Evolutionary conservation across 2,797 vertebrate species (phyloP), one percentile per base, ranked within the genome.

Genomic region (Bradypodion ventrale): DNA sequence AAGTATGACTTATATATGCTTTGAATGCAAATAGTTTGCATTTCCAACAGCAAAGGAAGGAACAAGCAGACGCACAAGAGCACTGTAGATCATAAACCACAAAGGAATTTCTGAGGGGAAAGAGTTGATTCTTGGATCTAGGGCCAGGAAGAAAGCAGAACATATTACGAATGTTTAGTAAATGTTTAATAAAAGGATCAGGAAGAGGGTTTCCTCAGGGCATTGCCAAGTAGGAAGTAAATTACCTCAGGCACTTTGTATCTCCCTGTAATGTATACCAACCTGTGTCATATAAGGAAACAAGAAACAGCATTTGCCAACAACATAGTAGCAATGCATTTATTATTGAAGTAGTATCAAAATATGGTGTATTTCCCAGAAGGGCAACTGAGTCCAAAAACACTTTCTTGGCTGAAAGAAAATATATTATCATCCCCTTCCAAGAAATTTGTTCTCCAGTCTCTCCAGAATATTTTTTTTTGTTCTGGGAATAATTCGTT

Each of bases 401-500:
- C 2, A 59, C 35, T 86, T 40, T 29, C 21, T 85, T 92, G 84
- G 87, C 84, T 80, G 65, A 29, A 7, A 21, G 82, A 82, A 88
- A 42, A 27, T 59, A 0, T 5, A 86, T 63, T 19, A 68, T 75
- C 1, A 5, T 10, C 1, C 1, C 56, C 0, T 27, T 46, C 77
- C 59, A 69, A 78, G 63, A 65, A 25, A 19, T 0, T 1, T 0
- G 0, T 42, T 78, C 78, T 75, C 66, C 76, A 84, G n/a, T 13
- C 44, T 90, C 74, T 80, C 56, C 76, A 73, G 88, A 66, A 63
- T 85, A 86, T 62, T 1, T 65, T 32, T 32, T 29, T 19, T 72
- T 27, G 85, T 85, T 90, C 66, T 87, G 88, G 88, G 75, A 90
- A 89, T 83, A 78, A 76, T 0, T 10, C 87, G 87, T 87, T 85